Evolutionary conservation across 64 coral and sea anemone species (phyloP).

Genomic region (Stichodactyla mertensii): DNA sequence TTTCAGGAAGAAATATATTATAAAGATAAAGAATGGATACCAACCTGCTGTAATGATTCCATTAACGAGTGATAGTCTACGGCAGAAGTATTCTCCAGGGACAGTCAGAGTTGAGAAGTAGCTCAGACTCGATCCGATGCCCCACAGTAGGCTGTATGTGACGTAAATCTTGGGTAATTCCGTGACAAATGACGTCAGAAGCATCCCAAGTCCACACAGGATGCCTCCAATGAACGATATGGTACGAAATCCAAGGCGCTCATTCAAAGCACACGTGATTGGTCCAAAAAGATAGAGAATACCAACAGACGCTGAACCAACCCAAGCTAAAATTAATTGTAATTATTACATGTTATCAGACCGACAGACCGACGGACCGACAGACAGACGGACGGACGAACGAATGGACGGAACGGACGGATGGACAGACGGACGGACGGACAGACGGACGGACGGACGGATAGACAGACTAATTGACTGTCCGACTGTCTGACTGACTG

Average conservation of each 20-base stretch:
- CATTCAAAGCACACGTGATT: constrained; percentile 60
- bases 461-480: background rate
- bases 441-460: background rate
- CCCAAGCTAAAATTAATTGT: constrained; percentile 47
- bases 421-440: background rate
- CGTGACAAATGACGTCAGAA: constrained; percentile 74
- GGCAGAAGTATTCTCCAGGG: constrained; percentile 76
- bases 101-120: constrained; percentile 75
- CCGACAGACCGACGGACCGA: background rate
- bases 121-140: constrained; percentile 79
- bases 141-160: constrained; percentile 80
- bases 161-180: constrained; percentile 72
- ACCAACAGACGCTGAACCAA: constrained; percentile 73
- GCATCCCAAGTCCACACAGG: constrained; percentile 70
- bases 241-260: constrained; percentile 49
- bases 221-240: constrained; percentile 55
- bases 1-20: too few relatives aligned
- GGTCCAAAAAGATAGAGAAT: constrained; percentile 82
- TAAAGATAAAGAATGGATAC: background rate
- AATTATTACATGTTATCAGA: background rate
- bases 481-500: background rate
- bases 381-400: background rate
- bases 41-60: constrained; percentile 81
- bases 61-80: constrained; percentile 67
- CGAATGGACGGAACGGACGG: too few relatives aligned